Percentiles rank a stretch among this genome's conserved stretches.
Conservation (phyloP, 2,888 invertebrate species). For the Xylocampa areola region DNA sequence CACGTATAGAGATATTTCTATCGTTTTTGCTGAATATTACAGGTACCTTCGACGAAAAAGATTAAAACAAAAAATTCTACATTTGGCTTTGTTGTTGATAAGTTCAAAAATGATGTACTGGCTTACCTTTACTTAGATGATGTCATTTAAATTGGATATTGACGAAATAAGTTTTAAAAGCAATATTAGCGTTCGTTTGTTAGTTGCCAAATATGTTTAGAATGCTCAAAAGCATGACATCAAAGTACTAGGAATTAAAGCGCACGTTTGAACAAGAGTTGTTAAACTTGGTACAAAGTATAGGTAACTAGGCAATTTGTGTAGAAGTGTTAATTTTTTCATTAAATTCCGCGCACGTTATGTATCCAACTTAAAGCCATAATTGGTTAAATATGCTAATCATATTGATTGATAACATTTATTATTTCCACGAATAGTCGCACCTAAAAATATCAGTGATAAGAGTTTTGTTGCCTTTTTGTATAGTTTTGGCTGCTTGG, state of each 20-base stretch:
- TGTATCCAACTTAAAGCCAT: not conserved
- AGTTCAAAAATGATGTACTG: not conserved
- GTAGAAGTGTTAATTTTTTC: slow-evolving; percentile 29
- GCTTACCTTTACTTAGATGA: slow-evolving; percentile 41
- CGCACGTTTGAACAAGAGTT: slow-evolving; percentile 12
- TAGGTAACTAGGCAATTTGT: slow-evolving; percentile 6
- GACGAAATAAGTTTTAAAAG: slow-evolving; percentile 9
- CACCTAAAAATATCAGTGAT: not conserved
- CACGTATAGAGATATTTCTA: too few species aligned
- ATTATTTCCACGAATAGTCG: not conserved
- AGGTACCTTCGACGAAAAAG: too few species aligned
- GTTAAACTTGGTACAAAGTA: slow-evolving; percentile 12
- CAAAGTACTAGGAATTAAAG: slow-evolving; percentile 35
- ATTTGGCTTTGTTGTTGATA: slow-evolving; percentile 1
- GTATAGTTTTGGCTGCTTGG: too few species aligned
- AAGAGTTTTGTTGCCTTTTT: too few species aligned
- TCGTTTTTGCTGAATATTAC: too few species aligned
- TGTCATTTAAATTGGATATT: slow-evolving; percentile 16
- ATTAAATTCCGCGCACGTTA: not conserved
- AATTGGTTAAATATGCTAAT: slow-evolving; percentile 7
- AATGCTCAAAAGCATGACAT: slow-evolving; percentile 37
- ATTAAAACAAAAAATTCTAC: not conserved
- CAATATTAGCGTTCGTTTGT: slow-evolving; percentile 26
- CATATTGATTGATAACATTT: slow-evolving; percentile 1
- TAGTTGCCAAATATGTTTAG: slow-evolving; percentile 30